These are phyloP conservation scores for Hirtodrosophila cameraria DNA, from an alignment of 2,888 invertebrate species.

Conservation along the genomic window DNA sequence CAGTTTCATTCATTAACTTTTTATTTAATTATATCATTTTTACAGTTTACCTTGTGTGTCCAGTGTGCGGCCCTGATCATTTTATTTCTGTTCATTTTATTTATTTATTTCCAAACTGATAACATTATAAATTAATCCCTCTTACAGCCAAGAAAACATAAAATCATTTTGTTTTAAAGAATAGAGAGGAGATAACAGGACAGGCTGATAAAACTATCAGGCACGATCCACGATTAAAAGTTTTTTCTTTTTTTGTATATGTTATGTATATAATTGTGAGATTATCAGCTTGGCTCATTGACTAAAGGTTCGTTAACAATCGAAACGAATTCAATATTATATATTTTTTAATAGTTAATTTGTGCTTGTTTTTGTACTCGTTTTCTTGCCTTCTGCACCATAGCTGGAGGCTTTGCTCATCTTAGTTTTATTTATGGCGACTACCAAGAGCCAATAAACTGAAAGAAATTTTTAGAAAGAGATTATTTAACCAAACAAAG, in stretches of 20 bases:
- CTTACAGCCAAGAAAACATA: conserved; percentile 37
- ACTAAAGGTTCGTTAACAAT: conserved; percentile 58
- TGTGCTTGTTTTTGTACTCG: conserved; percentile 67
- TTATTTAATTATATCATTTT: conserved; percentile 41
- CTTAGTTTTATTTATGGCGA: conserved; percentile 92
- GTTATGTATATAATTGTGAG: conserved; percentile 66
- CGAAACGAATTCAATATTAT: conserved; percentile 37
- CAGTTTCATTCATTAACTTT: conserved; percentile 14
- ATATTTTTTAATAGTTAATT: conserved; percentile 53
- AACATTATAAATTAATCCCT: conserved; percentile 13
- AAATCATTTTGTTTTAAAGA: conserved; percentile 32
- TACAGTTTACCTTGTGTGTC: conserved; percentile 47
- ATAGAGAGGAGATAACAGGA: conserved; percentile 46
- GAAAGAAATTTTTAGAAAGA: conserved; percentile 64
- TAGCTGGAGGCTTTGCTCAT: conserved; percentile 93
- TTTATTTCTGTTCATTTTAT: conserved; percentile 25
- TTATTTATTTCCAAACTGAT: conserved; percentile 47
- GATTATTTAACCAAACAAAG: too few species aligned
- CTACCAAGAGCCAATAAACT: conserved; percentile 92
- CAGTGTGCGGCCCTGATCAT: conserved; percentile 47
- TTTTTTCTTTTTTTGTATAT: conserved; percentile 30
- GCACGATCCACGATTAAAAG: conserved; percentile 33
- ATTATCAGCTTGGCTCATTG: conserved; percentile 73
- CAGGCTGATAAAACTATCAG: conserved; percentile 37
- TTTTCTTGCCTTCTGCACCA: conserved; percentile 84